These are phyloP conservation scores for Aleiodes sp. DNA, from an alignment of 1,140 invertebrate genomes.

Conservation along the genomic window DNA sequence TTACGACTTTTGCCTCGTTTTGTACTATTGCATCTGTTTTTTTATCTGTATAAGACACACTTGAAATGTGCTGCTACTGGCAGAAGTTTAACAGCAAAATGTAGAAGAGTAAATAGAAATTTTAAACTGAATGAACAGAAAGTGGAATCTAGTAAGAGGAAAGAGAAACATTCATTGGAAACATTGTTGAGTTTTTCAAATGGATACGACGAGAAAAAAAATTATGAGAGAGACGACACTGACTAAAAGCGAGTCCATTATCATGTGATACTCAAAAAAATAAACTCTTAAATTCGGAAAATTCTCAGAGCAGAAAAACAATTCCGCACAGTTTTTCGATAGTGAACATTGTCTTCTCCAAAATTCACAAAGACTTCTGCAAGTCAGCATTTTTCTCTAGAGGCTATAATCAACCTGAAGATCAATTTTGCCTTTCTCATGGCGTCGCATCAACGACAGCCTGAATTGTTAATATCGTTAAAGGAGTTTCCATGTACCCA, in stretches of 20 bases:
- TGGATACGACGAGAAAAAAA: too few species aligned
- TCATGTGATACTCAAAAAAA: too few species aligned
- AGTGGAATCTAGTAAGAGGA: neutral
- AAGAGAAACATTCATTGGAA: too few species aligned
- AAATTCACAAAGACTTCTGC: neutral
- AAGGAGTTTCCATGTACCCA: slow-evolving; percentile 45
- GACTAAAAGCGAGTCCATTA: too few species aligned
- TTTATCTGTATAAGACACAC: slow-evolving; percentile 5
- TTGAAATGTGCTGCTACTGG: neutral
- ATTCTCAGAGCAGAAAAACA: neutral
- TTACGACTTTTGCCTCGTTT: slow-evolving; percentile 23
- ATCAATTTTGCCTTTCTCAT: slow-evolving; percentile 38
- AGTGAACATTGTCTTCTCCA: neutral
- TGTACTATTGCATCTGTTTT: slow-evolving; percentile 6
- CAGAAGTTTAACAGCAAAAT: neutral
- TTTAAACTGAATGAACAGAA: slow-evolving; percentile 40
- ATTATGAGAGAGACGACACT: too few species aligned
- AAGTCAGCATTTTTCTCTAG: slow-evolving; percentile 10
- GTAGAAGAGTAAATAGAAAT: slow-evolving; percentile 43
- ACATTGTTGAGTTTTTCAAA: too few species aligned
- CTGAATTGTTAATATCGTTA: slow-evolving; percentile 53
- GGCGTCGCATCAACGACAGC: slow-evolving; percentile 27
- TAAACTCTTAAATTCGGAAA: neutral
- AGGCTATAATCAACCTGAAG: slow-evolving; percentile 40
- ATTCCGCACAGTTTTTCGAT: too few species aligned